Conservation (phyloP, 1,140 invertebrate genomes). For the Rhopalosiphum padi region DNA sequence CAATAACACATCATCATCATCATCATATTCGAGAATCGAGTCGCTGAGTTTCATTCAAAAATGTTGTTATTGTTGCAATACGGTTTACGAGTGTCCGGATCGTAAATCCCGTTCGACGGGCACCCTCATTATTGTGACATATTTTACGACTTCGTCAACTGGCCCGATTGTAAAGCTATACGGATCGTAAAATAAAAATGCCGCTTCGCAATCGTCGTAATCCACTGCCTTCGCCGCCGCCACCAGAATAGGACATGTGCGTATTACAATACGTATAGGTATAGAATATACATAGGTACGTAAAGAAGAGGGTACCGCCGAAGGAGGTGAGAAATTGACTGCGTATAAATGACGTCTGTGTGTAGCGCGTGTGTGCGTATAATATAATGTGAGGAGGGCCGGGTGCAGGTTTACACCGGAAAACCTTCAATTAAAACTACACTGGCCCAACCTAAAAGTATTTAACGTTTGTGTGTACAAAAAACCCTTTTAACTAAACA, state of each 20-base stretch:
- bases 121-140: slow-evolving; percentile 55
- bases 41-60: slow-evolving; percentile 41
- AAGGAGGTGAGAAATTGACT: slow-evolving; percentile 22
- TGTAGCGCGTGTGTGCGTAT: not conserved
- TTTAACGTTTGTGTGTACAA: not conserved
- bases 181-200: slow-evolving; percentile 48
- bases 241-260: not conserved
- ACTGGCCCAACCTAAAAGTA: not conserved
- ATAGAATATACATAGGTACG: not conserved
- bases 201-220: slow-evolving; percentile 9
- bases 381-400: not conserved
- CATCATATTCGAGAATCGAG: not conserved
- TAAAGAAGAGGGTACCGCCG: not conserved
- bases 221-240: not conserved
- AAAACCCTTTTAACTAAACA: not conserved
- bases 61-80: not conserved
- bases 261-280: not conserved
- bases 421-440: slow-evolving; percentile 45
- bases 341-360: not conserved
- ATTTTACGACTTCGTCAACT: slow-evolving; percentile 45
- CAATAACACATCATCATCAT: not conserved
- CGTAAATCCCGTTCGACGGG: slow-evolving; percentile 53
- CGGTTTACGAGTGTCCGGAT: slow-evolving; percentile 46
- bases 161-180: slow-evolving; percentile 32
- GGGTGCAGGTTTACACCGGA: not conserved